Conservation (phyloP, 2,113 vertebrate species). For the Tamias sibiricus region DNA sequence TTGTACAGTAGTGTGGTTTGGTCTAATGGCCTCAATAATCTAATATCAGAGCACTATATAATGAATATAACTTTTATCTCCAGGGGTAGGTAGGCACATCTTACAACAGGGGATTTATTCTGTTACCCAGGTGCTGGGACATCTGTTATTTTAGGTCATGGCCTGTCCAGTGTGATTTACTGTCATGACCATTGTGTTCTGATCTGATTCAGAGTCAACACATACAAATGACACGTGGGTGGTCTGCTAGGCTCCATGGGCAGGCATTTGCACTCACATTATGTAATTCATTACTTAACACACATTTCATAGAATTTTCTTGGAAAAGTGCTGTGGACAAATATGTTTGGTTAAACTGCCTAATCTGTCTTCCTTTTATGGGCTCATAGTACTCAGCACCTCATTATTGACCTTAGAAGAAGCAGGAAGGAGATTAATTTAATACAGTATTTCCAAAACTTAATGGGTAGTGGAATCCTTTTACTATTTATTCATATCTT, state of each 20-base stretch:
- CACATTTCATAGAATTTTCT: not conserved
- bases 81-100: not conserved
- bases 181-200: not conserved
- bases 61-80: not conserved
- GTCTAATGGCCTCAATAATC: not conserved
- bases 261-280: not conserved
- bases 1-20: not conserved
- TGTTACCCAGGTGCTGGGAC: not conserved
- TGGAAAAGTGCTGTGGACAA: not conserved
- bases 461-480: not conserved
- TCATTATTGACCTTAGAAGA: not conserved
- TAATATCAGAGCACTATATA: accelerated
- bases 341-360: not conserved
- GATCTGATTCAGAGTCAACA: not conserved
- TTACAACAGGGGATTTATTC: not conserved
- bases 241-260: not conserved
- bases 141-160: not conserved
- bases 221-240: not conserved
- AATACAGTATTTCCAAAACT: not conserved
- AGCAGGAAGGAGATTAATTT: not conserved
- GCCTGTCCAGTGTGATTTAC: not conserved
- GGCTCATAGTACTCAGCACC: not conserved
- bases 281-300: not conserved
- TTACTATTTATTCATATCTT: not conserved
- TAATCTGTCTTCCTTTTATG: not conserved